Evolutionary conservation across 2,797 vertebrate species (phyloP).

Genomic region (Choloepus didactylus): DNA sequence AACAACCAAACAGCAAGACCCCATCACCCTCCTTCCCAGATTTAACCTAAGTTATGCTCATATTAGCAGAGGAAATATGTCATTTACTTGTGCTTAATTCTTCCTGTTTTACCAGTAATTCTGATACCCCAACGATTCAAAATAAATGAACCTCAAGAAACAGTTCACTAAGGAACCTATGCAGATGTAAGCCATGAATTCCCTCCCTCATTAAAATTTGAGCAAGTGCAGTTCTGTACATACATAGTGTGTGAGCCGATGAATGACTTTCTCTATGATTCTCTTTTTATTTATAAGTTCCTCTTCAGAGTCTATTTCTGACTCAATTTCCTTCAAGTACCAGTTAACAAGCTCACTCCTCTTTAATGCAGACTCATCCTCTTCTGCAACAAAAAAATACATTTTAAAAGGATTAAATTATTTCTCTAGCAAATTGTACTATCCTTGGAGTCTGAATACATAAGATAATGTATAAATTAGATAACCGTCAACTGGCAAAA

Average conservation of each 20-base stretch:
- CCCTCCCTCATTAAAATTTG: neutral
- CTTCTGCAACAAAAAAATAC: conserved; percentile 88
- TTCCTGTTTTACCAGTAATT: too few species aligned
- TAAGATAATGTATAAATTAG: conserved; percentile 57
- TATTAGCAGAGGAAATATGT: too few species aligned
- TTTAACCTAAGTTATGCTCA: too few species aligned
- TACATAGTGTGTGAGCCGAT: conserved; percentile 97
- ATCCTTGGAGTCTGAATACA: conserved; percentile 22
- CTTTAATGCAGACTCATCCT: conserved; percentile 94
- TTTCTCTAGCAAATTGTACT: conserved; percentile 17
- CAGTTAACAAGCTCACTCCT: conserved; percentile 97
- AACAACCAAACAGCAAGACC: too few species aligned
- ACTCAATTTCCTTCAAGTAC: conserved; percentile 99
- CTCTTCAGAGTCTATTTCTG: conserved; percentile 98
- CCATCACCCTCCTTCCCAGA: too few species aligned
- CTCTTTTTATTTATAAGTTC: conserved; percentile 96
- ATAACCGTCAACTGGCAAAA: conserved; percentile 23
- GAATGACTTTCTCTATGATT: conserved; percentile 97
- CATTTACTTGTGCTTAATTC: too few species aligned
- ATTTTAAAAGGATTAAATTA: conserved; percentile 70
- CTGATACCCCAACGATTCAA: too few species aligned
- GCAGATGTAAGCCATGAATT: neutral
- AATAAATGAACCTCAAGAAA: conserved; percentile 7
- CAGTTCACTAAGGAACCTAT: neutral
- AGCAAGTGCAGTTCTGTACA: conserved; percentile 83